phyloP scores from a whole-genome alignment of 1,140 invertebrate genomes.

The Hydropsyche tenuis region DNA sequence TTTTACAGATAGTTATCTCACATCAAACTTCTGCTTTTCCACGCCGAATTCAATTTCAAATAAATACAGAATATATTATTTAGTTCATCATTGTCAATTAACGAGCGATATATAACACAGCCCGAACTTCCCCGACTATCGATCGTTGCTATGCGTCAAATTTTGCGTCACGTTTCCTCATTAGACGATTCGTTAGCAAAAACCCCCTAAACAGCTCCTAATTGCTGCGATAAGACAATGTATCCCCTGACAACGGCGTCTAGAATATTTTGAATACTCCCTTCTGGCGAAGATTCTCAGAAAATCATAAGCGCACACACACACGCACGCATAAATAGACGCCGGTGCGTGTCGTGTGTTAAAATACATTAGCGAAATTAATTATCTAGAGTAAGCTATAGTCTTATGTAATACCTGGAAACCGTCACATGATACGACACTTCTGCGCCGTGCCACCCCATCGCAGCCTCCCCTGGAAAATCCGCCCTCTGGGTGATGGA shows the following conservation, averaged over 20 bases:
- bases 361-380: conserved; percentile 44
- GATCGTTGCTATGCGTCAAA: background rate
- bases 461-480: background rate
- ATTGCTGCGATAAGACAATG: conserved; percentile 3
- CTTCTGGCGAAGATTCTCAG: conserved; percentile 29
- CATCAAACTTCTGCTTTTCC: too few relatives aligned
- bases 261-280: conserved; percentile 30
- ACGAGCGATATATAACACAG: too few relatives aligned
- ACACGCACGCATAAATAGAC: background rate
- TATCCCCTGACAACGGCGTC: background rate
- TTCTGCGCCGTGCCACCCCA: background rate
- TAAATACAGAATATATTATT: too few relatives aligned
- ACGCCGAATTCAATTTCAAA: too few relatives aligned
- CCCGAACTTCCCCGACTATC: too few relatives aligned
- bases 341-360: conserved; percentile 17
- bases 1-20: too few relatives aligned
- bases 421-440: conserved; percentile 43
- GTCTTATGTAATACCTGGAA: conserved; percentile 42
- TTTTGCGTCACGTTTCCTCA: too few relatives aligned
- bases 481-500: background rate
- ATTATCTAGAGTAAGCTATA: conserved; percentile 43
- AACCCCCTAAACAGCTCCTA: background rate
- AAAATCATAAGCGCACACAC: conserved; percentile 16
- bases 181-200: background rate
- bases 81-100: too few relatives aligned